Evolutionary conservation across 1,140 invertebrate genomes (phyloP).

Genomic region (Delia radicum): DNA sequence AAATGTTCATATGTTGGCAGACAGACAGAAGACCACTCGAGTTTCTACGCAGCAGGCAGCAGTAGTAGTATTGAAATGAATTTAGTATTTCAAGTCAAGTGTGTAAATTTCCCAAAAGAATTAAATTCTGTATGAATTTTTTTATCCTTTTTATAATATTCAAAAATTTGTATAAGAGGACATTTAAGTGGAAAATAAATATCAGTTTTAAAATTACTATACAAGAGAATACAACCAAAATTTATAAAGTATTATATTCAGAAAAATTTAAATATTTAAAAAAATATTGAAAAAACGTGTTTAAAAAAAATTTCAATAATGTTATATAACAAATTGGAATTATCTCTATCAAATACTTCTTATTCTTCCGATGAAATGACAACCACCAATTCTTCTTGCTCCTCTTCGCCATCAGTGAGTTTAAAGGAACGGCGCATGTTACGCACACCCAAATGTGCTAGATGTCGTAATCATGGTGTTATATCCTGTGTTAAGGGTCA

Average conservation of each 20-base stretch:
- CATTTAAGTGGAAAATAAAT: neutral
- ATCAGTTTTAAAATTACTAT: neutral
- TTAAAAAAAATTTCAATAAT: neutral
- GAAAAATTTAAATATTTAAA: neutral
- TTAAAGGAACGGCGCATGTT: constrained; percentile 48
- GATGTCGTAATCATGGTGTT: constrained; percentile 86
- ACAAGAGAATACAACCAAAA: neutral
- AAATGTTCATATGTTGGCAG: neutral
- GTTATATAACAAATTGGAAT: constrained; percentile 14
- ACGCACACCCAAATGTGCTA: constrained; percentile 82
- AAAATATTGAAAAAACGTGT: neutral
- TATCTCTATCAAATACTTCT: neutral
- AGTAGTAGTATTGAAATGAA: neutral
- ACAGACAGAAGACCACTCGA: constrained; percentile 8
- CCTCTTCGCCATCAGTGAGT: constrained; percentile 4
- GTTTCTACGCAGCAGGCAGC: neutral
- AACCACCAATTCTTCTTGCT: neutral
- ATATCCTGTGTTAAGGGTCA: constrained; percentile 87
- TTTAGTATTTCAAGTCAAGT: constrained; percentile 4
- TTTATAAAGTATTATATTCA: neutral
- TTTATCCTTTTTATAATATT: neutral
- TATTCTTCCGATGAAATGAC: constrained; percentile 4
- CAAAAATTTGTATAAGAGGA: constrained; percentile 7
- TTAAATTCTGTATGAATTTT: neutral
- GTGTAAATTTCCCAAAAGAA: constrained; percentile 14